Evolutionary conservation across 2,888 invertebrate genomes (phyloP).

Genomic region (Dryobotodes eremita): DNA sequence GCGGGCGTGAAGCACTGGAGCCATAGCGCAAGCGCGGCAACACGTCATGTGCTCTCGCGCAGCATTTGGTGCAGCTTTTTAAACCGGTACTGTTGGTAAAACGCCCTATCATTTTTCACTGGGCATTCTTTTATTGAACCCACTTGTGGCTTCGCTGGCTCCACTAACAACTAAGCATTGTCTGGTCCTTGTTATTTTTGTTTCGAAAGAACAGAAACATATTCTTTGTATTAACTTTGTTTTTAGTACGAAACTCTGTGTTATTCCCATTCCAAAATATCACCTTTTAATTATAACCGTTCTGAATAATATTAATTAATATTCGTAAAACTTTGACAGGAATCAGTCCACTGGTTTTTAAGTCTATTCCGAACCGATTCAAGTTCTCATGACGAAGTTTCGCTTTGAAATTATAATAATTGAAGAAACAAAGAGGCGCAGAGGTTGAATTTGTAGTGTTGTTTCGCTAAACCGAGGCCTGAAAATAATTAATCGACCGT

Average conservation of each 20-base stretch:
- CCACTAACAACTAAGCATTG: slow-evolving; percentile 25
- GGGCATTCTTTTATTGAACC: slow-evolving; percentile 49
- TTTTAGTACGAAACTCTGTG: slow-evolving; percentile 21
- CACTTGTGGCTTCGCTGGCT: slow-evolving; percentile 46
- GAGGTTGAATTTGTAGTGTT: slow-evolving; percentile 51
- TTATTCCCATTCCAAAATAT: slow-evolving; percentile 22
- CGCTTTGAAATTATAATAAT: slow-evolving; percentile 57
- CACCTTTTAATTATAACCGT: slow-evolving; percentile 33
- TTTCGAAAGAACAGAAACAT: slow-evolving; percentile 18
- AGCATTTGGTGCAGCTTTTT: slow-evolving; percentile 64
- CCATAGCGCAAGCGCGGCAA: slow-evolving; percentile 62
- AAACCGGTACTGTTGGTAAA: slow-evolving; percentile 64
- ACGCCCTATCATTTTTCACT: slow-evolving; percentile 50
- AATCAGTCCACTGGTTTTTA: slow-evolving; percentile 37
- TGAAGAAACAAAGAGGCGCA: slow-evolving; percentile 47
- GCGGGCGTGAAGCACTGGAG: slow-evolving; percentile 47
- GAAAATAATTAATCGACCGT: slow-evolving; percentile 75
- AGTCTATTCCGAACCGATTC: slow-evolving; percentile 31
- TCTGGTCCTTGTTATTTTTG: slow-evolving; percentile 39
- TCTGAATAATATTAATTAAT: slow-evolving; percentile 47
- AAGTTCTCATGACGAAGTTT: slow-evolving; percentile 40
- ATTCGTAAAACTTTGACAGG: slow-evolving; percentile 48
- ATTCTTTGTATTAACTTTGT: slow-evolving; percentile 11
- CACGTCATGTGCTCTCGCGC: slow-evolving; percentile 72
- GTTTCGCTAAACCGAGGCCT: slow-evolving; percentile 46